Percentiles rank a stretch among this genome's conserved stretches.
Evolutionary conservation across 1,140 invertebrate genomes (phyloP).

Genomic region (Bombus confusus): DNA sequence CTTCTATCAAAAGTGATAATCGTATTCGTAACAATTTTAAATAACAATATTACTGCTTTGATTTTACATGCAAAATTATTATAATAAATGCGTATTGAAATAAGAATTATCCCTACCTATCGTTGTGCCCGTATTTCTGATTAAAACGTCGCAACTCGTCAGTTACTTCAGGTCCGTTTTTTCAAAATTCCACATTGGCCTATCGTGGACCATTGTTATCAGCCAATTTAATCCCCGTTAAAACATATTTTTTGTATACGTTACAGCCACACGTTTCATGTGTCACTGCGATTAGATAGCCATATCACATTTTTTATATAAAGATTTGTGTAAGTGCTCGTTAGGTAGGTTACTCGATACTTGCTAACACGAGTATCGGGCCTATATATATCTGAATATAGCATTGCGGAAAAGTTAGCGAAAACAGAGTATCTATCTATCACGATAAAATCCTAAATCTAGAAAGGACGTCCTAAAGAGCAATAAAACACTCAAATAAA

Average conservation of each 20-base stretch:
- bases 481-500: background rate
- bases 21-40: background rate
- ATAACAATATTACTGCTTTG: background rate
- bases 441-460: background rate
- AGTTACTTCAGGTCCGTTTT: background rate
- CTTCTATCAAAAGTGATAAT: background rate
- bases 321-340: background rate
- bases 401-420: slow-evolving; percentile 21
- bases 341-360: slow-evolving; percentile 15
- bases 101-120: background rate
- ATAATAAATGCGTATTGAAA: slow-evolving; percentile 10
- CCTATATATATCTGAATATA: background rate
- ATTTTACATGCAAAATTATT: background rate
- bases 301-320: slow-evolving; percentile 34
- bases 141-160: background rate
- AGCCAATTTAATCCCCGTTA: background rate
- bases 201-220: slow-evolving; percentile 16
- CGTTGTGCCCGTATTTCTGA: background rate
- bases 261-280: slow-evolving; percentile 7
- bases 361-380: background rate
- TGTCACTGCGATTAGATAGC: slow-evolving; percentile 30
- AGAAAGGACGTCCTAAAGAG: background rate
- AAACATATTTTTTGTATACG: slow-evolving; percentile 1
- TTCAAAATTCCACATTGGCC: background rate
- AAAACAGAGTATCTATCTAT: slow-evolving; percentile 16